phyloP scores from a whole-genome alignment of 2,888 invertebrate genomes.

The Harmothoe impar region DNA sequence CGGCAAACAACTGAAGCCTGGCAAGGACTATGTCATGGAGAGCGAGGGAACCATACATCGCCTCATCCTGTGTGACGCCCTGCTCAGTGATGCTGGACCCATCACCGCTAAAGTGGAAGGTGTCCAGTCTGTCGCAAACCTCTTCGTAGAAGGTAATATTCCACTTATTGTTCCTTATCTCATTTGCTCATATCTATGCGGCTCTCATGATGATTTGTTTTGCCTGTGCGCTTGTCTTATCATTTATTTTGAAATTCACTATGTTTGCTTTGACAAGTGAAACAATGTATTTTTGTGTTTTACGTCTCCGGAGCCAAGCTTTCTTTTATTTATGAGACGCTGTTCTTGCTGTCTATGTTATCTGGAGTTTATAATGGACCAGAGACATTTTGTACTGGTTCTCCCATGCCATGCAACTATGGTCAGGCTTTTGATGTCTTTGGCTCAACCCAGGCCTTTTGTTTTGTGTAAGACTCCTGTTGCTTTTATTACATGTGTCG shows the following conservation, averaged over 20 bases:
- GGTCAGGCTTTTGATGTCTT: too few species aligned
- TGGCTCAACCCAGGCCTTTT: too few species aligned
- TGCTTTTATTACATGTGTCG: too few species aligned
- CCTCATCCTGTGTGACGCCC: slow-evolving; percentile 74
- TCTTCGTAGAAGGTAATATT: slow-evolving; percentile 57
- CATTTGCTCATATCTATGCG: neutral
- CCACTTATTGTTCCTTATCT: neutral
- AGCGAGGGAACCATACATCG: slow-evolving; percentile 76
- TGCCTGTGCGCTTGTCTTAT: neutral
- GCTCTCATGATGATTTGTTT: neutral
- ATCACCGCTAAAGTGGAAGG: slow-evolving; percentile 73
- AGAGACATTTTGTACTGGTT: too few species aligned
- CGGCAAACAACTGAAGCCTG: slow-evolving; percentile 67
- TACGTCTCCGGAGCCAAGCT: too few species aligned
- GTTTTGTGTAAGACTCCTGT: too few species aligned
- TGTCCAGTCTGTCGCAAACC: slow-evolving; percentile 41
- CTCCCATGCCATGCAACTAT: too few species aligned
- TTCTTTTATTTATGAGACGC: too few species aligned
- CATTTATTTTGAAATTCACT: neutral
- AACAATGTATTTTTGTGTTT: too few species aligned
- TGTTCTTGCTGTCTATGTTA: too few species aligned
- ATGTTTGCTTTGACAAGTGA: too few species aligned
- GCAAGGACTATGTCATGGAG: slow-evolving; percentile 73
- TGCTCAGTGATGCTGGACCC: slow-evolving; percentile 74
- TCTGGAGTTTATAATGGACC: too few species aligned